Percentiles rank a stretch among this genome's conserved stretches.
Evolutionary conservation across 2,113 vertebrate genomes (phyloP).

Genomic region (Phasianus colchicus): DNA sequence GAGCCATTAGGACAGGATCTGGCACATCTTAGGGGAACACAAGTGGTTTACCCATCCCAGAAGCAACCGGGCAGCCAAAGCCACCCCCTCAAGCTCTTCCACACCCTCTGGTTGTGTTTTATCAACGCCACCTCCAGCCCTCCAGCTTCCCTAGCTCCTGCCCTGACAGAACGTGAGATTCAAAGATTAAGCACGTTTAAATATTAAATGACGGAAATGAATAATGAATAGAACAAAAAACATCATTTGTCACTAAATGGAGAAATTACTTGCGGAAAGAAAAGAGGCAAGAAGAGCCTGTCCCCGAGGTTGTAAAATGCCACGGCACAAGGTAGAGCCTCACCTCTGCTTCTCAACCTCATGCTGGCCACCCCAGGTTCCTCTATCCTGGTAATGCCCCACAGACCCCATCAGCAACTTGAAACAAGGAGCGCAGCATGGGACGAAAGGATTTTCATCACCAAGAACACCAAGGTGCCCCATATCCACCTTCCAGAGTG

Average conservation of each 20-base stretch:
- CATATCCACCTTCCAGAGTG: background rate
- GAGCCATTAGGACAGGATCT: background rate
- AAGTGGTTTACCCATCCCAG: background rate
- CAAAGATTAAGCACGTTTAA: background rate
- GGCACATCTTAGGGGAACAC: background rate
- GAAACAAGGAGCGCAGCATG: background rate
- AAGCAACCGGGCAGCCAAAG: background rate
- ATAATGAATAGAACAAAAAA: conserved; percentile 36
- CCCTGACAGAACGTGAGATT: background rate
- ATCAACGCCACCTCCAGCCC: background rate
- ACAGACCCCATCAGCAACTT: background rate
- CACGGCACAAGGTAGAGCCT: background rate
- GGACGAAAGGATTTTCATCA: background rate
- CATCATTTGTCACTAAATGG: background rate
- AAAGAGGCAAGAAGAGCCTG: background rate
- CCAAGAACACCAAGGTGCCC: background rate
- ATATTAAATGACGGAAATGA: conserved; percentile 4
- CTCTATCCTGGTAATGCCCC: background rate
- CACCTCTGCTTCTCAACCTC: background rate
- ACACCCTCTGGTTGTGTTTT: background rate
- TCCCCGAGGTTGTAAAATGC: background rate
- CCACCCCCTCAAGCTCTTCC: background rate
- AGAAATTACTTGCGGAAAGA: background rate
- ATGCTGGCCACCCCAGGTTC: background rate
- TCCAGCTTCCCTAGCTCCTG: background rate